Evolutionary conservation across 2,888 invertebrate species (phyloP).

Genomic region (Phytoseiulus persimilis): DNA sequence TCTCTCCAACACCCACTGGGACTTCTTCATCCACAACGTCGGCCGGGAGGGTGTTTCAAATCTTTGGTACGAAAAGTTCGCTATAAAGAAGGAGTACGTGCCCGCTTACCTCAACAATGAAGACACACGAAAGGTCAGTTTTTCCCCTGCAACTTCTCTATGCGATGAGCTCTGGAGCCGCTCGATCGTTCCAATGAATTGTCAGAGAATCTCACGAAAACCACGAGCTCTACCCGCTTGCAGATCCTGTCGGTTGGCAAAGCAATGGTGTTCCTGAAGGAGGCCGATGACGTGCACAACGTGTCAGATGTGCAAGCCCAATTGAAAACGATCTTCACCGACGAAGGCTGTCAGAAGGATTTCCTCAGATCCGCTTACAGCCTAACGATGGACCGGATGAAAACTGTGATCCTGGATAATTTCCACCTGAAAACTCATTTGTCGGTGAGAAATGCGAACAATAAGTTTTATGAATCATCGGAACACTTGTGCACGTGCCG

Average conservation of each 20-base stretch:
- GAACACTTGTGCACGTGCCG: too few species aligned
- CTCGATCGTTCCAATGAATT: too few species aligned
- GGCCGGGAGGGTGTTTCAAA: slow-evolving; percentile 23
- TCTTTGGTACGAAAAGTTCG: slow-evolving; percentile 36
- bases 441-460: not conserved
- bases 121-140: slow-evolving; percentile 35
- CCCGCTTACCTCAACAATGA: slow-evolving; percentile 22
- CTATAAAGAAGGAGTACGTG: slow-evolving; percentile 15
- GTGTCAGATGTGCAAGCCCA: slow-evolving; percentile 8
- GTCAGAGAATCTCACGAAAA: too few species aligned
- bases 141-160: not conserved
- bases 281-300: slow-evolving; percentile 28
- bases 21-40: slow-evolving; percentile 21
- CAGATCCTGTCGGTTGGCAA: slow-evolving; percentile 30
- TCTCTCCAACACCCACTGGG: slow-evolving; percentile 11
- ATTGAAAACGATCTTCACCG: not conserved
- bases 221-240: not conserved
- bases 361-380: slow-evolving; percentile 26
- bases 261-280: slow-evolving; percentile 29
- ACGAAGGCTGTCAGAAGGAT: slow-evolving; percentile 1
- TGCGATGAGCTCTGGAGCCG: too few species aligned
- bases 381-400: slow-evolving; percentile 31
- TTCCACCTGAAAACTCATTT: slow-evolving; percentile 33
- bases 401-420: slow-evolving; percentile 24
- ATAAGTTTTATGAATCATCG: too few species aligned